These are phyloP conservation scores for Zaprionus capensis DNA, from an alignment of 1,140 invertebrate genomes.

Conservation along the genomic window DNA sequence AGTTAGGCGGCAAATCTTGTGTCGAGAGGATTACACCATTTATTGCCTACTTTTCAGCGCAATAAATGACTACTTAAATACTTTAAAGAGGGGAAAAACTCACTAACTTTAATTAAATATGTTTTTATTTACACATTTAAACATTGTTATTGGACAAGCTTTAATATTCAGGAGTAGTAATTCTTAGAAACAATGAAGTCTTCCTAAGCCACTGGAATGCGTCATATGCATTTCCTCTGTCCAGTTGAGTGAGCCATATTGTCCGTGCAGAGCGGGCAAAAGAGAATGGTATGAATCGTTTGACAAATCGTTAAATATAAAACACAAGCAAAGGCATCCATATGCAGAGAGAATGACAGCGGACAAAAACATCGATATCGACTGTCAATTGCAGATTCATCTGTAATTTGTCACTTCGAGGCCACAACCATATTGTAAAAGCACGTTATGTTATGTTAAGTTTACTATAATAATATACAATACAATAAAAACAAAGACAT, in stretches of 20 bases:
- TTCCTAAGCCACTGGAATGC: not conserved
- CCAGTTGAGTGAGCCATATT: not conserved
- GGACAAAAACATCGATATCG: not conserved
- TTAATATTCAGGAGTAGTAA: too few species aligned
- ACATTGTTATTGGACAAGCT: too few species aligned
- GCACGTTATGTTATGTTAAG: conserved; percentile 15
- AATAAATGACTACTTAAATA: not conserved
- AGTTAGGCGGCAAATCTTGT: not conserved
- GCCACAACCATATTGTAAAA: not conserved
- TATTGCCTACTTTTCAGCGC: conserved; percentile 27
- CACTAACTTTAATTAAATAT: too few species aligned
- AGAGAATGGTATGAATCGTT: conserved; percentile 17
- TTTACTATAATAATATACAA: not conserved
- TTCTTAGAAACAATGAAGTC: not conserved
- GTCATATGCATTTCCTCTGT: not conserved
- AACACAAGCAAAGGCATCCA: not conserved
- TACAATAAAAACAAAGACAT: not conserved
- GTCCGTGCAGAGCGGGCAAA: conserved; percentile 12
- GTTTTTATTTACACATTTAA: too few species aligned
- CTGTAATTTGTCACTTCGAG: not conserved
- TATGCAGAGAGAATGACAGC: not conserved
- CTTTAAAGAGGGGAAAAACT: not conserved
- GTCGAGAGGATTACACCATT: not conserved
- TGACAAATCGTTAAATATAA: conserved; percentile 34
- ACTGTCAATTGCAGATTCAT: not conserved